Conservation (phyloP, 1,140 invertebrate species). For the Drosophila ogumai region DNA sequence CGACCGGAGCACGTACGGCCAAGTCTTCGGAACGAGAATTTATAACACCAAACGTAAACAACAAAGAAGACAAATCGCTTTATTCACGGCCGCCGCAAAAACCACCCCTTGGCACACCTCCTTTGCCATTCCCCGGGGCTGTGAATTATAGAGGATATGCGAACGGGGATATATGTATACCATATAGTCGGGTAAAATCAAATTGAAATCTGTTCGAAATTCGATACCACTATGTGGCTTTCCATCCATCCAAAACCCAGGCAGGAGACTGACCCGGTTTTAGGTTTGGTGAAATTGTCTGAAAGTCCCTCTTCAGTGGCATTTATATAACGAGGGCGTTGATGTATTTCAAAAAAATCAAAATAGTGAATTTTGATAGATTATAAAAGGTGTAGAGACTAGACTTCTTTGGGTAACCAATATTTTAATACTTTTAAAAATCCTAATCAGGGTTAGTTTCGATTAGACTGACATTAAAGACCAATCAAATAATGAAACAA, state of each 20-base stretch:
- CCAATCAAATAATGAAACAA: not conserved
- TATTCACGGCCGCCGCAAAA: conserved; percentile 77
- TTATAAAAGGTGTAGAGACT: not conserved
- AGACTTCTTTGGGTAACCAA: not conserved
- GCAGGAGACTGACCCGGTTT: conserved; percentile 27
- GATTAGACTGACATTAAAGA: too few species aligned
- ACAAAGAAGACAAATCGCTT: conserved; percentile 82
- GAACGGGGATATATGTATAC: conserved; percentile 39
- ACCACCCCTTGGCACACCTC: conserved; percentile 63
- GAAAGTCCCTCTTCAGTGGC: conserved; percentile 21
- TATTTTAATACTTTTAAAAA: not conserved
- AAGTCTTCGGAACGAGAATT: conserved; percentile 68
- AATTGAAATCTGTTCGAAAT: conserved; percentile 84
- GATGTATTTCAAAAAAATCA: not conserved
- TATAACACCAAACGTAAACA: conserved; percentile 82
- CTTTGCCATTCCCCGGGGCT: conserved; percentile 39
- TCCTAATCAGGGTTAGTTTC: not conserved
- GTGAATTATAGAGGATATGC: conserved; percentile 22
- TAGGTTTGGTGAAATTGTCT: conserved; percentile 33
- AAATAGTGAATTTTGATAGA: not conserved
- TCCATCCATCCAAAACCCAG: not conserved
- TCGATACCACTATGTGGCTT: conserved; percentile 63
- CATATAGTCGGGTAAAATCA: conserved; percentile 68
- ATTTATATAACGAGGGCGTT: conserved; percentile 8
- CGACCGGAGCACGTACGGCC: conserved; percentile 49